phyloP scores from a whole-genome alignment of 2,797 vertebrate genomes.

The Cossypha dichroa region DNA sequence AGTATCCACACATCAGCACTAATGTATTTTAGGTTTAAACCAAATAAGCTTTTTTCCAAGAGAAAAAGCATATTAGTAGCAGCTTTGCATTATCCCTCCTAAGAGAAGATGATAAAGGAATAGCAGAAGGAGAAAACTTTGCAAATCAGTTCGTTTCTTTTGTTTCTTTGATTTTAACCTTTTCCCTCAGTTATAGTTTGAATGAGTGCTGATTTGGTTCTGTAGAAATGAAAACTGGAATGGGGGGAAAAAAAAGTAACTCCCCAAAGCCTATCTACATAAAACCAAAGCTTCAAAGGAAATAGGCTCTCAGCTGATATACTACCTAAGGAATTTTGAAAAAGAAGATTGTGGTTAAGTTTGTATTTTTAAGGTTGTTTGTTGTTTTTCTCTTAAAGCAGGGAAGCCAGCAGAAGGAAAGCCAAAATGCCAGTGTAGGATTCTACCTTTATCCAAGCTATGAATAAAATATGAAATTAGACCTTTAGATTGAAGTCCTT shows the following conservation, averaged over 20 bases:
- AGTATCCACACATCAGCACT: background rate
- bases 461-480: background rate
- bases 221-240: background rate
- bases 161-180: background rate
- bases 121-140: background rate
- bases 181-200: background rate
- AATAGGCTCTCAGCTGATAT: background rate
- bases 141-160: background rate
- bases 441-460: background rate
- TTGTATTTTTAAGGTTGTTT: background rate
- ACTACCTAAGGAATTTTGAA: background rate
- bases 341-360: background rate
- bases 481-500: background rate
- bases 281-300: background rate
- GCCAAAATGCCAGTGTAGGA: background rate
- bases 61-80: background rate
- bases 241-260: background rate
- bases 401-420: background rate
- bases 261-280: background rate
- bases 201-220: background rate
- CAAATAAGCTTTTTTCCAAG: background rate
- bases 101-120: background rate
- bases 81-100: background rate
- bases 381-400: background rate
- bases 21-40: background rate